Evolutionary conservation across 2,113 vertebrate genomes (phyloP).

Genomic region (Pluvianellus socialis): DNA sequence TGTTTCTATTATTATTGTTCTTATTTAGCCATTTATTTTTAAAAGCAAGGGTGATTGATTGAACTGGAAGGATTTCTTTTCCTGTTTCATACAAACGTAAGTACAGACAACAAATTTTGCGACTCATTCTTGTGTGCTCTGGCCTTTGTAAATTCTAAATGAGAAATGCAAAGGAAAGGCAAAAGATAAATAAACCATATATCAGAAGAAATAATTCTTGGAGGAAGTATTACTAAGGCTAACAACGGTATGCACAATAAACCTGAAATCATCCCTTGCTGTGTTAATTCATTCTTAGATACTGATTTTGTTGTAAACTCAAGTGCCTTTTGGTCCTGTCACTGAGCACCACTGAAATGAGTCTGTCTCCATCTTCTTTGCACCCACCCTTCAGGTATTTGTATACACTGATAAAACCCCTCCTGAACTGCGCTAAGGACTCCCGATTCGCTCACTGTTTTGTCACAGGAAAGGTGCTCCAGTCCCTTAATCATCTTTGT

Average conservation of each 20-base stretch:
- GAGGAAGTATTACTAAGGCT: not conserved
- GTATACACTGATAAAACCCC: not conserved
- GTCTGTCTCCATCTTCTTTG: not conserved
- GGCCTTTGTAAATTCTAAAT: not conserved
- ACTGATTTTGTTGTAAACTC: not conserved
- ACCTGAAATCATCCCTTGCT: not conserved
- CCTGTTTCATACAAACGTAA: not conserved
- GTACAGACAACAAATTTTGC: not conserved
- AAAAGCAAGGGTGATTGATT: not conserved
- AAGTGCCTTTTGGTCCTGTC: not conserved
- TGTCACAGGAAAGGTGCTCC: not conserved
- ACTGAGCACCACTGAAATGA: not conserved
- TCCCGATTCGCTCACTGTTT: not conserved
- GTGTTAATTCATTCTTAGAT: not conserved
- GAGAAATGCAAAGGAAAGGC: not conserved
- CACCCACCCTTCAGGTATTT: not conserved
- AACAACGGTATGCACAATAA: fast-evolving
- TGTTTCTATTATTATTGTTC: not conserved
- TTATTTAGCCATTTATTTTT: not conserved
- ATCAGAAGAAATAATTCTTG: not conserved
- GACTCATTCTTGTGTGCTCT: not conserved
- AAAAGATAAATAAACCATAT: not conserved
- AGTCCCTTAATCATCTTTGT: not conserved
- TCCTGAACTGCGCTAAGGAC: not conserved
- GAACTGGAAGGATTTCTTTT: not conserved